Evolutionary conservation across 2,888 invertebrate species (phyloP), one percentile per base, ranked within the genome.

Genomic region (Digitonthophagus gazella): DNA sequence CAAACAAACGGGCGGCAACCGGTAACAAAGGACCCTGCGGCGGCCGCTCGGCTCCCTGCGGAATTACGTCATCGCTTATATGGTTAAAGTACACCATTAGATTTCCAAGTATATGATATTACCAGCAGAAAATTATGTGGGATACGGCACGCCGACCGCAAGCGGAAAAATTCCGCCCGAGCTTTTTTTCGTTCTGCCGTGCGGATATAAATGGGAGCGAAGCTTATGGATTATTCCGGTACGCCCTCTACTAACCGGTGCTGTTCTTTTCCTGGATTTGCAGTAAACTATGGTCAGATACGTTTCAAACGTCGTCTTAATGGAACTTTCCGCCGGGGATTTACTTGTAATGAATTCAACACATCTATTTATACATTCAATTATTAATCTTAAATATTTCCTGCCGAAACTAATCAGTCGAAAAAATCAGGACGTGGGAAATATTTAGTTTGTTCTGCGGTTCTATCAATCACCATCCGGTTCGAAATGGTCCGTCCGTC

Each of bases 41-140:
- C 19, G 61, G 19, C 16, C 67, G 69, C 69, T 66, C 69, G 67
- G 71, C 70, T 71, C 71, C 71, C 67, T 68, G 69, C 68, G 66
- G 72, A 71, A 72, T 73, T 72, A 72, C 72, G 71, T 69, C 67
- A 71, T 67, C 61, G 65, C 72, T 54, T 74, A 74, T 74, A 74
- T 66, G 73, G 73, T 58, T 71, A 72, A 72, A 74, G 67, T 69
- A 69, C 71, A 71, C 71, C 72, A 74, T 74, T 74, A 74, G 71
- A 74, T 74, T 72, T 71, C 74, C 44, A 72, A 68, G 65, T 69
- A 58, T 67, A 66, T 71, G 69, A 70, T 71, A 69, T 73, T 71
- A 69, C 61, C 61, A 18, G 65, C 67, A 61, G 70, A 68, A 70
- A 70, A 64, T 66, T 70, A 68, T 70, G 70, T 70, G 70, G 66